These are phyloP conservation scores for Acanthis flammea DNA, from an alignment of 2,797 vertebrate genomes.

Conservation along the genomic window DNA sequence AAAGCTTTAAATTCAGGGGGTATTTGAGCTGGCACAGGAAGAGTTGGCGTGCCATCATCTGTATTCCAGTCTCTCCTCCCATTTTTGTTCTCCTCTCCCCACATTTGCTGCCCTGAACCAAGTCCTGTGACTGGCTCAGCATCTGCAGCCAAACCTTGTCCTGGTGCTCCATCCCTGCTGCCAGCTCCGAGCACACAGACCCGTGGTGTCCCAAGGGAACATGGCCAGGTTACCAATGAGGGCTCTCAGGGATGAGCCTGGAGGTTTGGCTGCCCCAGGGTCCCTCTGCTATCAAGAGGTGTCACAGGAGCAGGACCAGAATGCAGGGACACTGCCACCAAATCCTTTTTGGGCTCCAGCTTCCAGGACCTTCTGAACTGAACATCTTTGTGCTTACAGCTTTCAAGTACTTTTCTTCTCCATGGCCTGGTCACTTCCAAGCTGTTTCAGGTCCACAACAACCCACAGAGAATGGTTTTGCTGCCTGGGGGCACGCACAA, in stretches of 20 bases:
- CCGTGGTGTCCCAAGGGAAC: fast-evolving
- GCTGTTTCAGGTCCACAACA: fast-evolving
- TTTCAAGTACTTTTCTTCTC: neutral
- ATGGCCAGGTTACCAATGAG: fast-evolving
- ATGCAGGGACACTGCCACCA: neutral
- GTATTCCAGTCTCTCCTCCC: neutral
- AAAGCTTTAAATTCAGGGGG: neutral
- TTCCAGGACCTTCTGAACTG: neutral
- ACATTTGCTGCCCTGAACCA: neutral
- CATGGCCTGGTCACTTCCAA: neutral
- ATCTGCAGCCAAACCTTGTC: neutral
- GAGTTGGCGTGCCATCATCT: fast-evolving
- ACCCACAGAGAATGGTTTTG: neutral
- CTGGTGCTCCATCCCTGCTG: neutral
- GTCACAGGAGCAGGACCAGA: neutral
- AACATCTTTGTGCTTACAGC: neutral
- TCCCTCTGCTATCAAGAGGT: neutral
- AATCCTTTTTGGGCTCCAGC: neutral
- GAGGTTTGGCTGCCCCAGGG: fast-evolving
- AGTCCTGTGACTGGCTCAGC: neutral
- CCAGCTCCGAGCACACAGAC: neutral
- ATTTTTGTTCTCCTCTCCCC: neutral
- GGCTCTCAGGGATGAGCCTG: neutral
- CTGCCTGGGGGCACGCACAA: neutral
- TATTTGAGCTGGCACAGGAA: neutral